Evolutionary conservation across 2,888 invertebrate species (phyloP).

Genomic region (Choristoneura rosaceana): DNA sequence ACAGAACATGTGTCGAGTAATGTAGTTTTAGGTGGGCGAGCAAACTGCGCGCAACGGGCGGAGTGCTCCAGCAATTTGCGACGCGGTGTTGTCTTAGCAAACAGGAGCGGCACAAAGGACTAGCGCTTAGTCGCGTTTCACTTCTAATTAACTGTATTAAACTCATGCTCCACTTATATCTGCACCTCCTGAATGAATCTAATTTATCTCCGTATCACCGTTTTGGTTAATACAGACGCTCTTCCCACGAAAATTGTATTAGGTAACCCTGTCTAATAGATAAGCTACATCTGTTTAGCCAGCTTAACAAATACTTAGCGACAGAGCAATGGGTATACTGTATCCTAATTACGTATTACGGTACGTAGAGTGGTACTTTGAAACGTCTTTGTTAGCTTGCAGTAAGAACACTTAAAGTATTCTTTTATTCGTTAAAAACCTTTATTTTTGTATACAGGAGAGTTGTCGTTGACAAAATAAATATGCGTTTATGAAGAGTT

Average conservation of each 20-base stretch:
- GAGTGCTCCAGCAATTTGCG: constrained; percentile 25
- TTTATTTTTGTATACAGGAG: too few species aligned
- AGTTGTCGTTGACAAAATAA: too few species aligned
- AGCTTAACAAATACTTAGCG: too few species aligned
- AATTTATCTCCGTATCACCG: constrained; percentile 16
- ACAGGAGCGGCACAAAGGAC: constrained; percentile 23
- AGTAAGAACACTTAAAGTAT: too few species aligned
- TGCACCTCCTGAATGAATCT: constrained; percentile 23
- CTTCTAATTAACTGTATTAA: constrained; percentile 30
- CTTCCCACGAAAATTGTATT: constrained; percentile 10
- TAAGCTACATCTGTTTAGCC: too few species aligned
- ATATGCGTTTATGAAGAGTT: too few species aligned
- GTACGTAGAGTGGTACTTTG: too few species aligned
- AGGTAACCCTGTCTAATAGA: background rate
- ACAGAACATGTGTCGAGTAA: constrained; percentile 19
- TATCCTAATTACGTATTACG: too few species aligned
- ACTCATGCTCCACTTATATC: constrained; percentile 17
- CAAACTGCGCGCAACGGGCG: constrained; percentile 14
- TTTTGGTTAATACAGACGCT: background rate
- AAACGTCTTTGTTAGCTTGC: too few species aligned
- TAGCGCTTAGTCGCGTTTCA: constrained; percentile 6
- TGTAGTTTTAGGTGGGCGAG: constrained; percentile 32
- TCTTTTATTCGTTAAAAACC: too few species aligned
- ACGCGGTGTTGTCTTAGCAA: constrained; percentile 25
- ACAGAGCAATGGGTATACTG: too few species aligned